Base-by-base conservation (phyloP, 2,797 vertebrate genomes). In the Nyctalus aviator region DNA sequence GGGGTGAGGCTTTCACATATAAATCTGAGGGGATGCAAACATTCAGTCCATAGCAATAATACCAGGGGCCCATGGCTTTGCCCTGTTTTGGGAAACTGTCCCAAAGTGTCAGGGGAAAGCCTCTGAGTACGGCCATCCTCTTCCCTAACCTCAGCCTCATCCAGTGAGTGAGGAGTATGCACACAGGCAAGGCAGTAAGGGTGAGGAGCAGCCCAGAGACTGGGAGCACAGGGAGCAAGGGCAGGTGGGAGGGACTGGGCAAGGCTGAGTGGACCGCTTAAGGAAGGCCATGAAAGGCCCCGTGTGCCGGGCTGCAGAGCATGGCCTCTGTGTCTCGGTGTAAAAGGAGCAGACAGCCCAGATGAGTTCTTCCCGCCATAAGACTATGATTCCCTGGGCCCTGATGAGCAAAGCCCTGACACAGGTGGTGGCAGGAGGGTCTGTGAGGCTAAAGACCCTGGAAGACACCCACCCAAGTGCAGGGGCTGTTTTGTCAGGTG, bases 141-240 rank as follows among this genome's bases (percentile, higher is more conserved):
- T 25, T 50, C n/a, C 44, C 20, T 57, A 11, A 9, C 46, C 12
- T 15, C 2, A 9, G 41, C 17, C 27, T 21, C 27, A 2, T 71
- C 35, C 27, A 0, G 2, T 10, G 30, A 83, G 68, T 2, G 18
- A 64, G 46, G 13, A 41, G 5, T 0, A 41, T 4, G 15, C 6
- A n/a, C 48, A 93, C 30, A 81, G 27, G 71, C 71, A 66, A 64
- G 41, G 11, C 9, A 1, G 5, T 32, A 55, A 66, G 14, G 44
- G 25, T 0, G 4, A n/a, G 1, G 7, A 84, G 25, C 8, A 3
- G 48, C 30, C 30, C 37, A 30, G 11, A 30, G 37, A 32, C 23
- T 12, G 17, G 37, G 27, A 25, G 18, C 27, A 27, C 32, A 15
- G 13, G 7, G 62, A 78, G 23, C 11, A 17, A 27, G 6, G 12